Base-by-base conservation (phyloP, 2,888 invertebrate genomes). In the Brenthis ino region DNA sequence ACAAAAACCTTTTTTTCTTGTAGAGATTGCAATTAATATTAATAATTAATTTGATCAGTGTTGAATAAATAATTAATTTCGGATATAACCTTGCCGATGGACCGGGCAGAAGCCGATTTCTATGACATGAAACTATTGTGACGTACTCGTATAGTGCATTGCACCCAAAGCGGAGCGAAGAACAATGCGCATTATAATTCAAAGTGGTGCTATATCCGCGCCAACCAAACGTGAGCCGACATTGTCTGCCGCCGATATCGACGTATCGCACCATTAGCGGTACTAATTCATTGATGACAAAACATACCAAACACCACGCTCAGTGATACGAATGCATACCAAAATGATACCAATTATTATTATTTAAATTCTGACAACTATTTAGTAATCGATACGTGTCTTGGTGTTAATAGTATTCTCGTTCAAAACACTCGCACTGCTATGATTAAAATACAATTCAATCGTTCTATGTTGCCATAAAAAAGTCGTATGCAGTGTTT, bases 141-240 rank as follows among this genome's bases (percentile, higher is more conserved):
- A 77, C 82, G 85, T 28, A 28, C 28, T 43, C 37, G 37, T 43
- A 43, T 80, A 87, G 91, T 91, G 88, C 93, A 89, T 88, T 91
- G 91, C 92, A 90, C 92, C 85, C 86, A 82, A 82, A 82, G 81
- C 84, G 83, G 82, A 83, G 80, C 79, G 82, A 82, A 80, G 85
- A 90, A 92, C 92, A 91, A 91, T 91, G 87, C 89, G 85, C 91
- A 91, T 92, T 93, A 89, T 89, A 87, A 92, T 92, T 91, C 89
- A 86, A 89, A 86, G 85, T 86, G 87, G 86, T 86, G 87, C 86
- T 88, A 89, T 90, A 90, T 91, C 90, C 89, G 90, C 82, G 86
- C 90, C 82, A 79, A 82, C 85, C 84, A 85, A 88, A 87, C 91
- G 87, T 88, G 87, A 72, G 71, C 74, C 71, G 72, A 65, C 72